Percentiles rank a stretch among this genome's conserved stretches.
Conservation (phyloP, 2,113 vertebrate species). For the Albula glossodonta region DNA sequence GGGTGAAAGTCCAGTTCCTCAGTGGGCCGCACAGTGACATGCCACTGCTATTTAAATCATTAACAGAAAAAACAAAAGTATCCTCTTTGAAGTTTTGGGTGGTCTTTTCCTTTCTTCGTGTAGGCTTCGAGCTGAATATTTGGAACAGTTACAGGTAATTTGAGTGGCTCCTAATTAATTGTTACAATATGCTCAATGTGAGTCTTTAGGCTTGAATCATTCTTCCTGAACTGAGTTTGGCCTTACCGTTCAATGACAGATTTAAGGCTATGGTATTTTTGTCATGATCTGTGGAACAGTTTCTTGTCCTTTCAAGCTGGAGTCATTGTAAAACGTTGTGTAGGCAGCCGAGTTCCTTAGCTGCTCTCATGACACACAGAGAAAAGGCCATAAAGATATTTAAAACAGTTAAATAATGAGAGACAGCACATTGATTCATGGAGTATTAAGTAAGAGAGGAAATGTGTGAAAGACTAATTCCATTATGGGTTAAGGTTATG, state of each 20-base stretch:
- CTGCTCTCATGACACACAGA: background rate
- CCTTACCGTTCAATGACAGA: background rate
- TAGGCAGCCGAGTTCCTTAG: background rate
- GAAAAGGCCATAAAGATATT: background rate
- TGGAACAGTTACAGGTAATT: constrained; percentile 33
- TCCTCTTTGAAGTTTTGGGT: constrained; percentile 32
- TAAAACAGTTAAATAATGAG: background rate
- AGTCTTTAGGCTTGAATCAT: background rate
- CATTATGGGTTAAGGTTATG: background rate
- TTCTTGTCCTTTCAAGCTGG: background rate
- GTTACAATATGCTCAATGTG: constrained; percentile 22
- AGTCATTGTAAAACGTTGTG: background rate
- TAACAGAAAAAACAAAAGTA: constrained; percentile 32
- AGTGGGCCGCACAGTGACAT: background rate
- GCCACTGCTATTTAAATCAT: constrained; percentile 29
- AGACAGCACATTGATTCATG: background rate
- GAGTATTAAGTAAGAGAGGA: background rate
- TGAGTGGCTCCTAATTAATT: constrained; percentile 33
- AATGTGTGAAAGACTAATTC: background rate
- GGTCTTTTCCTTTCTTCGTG: constrained; percentile 24
- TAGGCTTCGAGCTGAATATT: constrained; percentile 24
- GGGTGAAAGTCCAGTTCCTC: background rate
- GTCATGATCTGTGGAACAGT: background rate
- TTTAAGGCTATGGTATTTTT: background rate
- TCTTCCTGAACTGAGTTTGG: constrained; percentile 6